A percentile compares a stretch with the other conserved stretches of the same genome.
These are phyloP conservation scores for Thecophora atra DNA, from an alignment of 2,888 invertebrate species.

Conservation along the genomic window DNA sequence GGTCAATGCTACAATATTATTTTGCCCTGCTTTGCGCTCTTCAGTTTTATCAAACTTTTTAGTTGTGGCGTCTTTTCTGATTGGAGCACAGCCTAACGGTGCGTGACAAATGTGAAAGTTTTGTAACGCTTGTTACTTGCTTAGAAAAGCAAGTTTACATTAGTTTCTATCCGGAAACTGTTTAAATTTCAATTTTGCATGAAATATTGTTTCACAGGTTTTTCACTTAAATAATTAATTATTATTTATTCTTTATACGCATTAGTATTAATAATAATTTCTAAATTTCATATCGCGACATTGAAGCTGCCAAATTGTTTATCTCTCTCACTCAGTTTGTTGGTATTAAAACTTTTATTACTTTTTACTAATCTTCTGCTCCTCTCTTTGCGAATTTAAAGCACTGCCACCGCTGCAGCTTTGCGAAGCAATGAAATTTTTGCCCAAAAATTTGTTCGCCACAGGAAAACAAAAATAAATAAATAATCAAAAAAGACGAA, in stretches of 20 bases:
- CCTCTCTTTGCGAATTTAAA: background rate
- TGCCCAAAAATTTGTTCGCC: conserved; percentile 8
- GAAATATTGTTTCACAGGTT: too few species aligned
- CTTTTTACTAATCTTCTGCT: background rate
- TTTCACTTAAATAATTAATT: background rate
- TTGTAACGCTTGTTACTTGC: background rate
- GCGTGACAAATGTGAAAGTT: background rate
- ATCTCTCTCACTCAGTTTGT: background rate
- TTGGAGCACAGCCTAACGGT: background rate
- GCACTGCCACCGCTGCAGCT: conserved; percentile 10
- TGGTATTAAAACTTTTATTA: background rate
- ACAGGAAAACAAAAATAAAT: conserved; percentile 12
- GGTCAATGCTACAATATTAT: conserved; percentile 58
- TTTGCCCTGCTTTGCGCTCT: conserved; percentile 10
- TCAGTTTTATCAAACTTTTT: conserved; percentile 26
- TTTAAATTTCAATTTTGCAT: background rate
- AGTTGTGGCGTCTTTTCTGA: conserved; percentile 9
- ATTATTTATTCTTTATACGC: background rate
- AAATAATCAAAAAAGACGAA: background rate
- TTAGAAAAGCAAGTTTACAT: background rate
- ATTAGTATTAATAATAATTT: background rate
- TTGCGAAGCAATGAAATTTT: conserved; percentile 1
- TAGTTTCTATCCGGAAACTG: background rate
- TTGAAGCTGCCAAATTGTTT: background rate
- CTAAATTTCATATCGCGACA: too few species aligned